phyloP scores from a whole-genome alignment of 1,140 invertebrate species.

The Lordiphosa mommai region DNA sequence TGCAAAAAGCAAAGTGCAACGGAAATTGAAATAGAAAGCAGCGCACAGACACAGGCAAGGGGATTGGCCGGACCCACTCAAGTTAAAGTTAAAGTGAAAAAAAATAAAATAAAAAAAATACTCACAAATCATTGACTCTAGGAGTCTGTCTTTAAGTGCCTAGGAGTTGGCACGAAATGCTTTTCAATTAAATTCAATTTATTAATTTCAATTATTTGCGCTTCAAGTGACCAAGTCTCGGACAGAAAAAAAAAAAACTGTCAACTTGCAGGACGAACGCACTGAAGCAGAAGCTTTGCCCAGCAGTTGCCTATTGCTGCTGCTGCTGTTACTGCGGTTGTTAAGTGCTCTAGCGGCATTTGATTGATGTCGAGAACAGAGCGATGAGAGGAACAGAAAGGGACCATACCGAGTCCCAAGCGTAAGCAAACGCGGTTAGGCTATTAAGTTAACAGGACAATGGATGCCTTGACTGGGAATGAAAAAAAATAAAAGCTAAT shows the following conservation, averaged over 20 bases:
- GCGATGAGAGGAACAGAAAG: constrained; percentile 4
- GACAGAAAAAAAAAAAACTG: constrained; percentile 26
- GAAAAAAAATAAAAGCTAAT: background rate
- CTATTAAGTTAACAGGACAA: constrained; percentile 21
- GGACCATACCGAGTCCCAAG: background rate
- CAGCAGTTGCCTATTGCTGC: background rate
- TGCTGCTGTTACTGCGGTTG: background rate
- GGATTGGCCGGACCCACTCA: background rate
- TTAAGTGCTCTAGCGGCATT: constrained; percentile 9
- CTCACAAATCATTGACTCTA: constrained; percentile 55
- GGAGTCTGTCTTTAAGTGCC: constrained; percentile 25
- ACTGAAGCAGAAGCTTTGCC: constrained; percentile 42
- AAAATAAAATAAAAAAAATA: background rate
- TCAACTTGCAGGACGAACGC: constrained; percentile 43
- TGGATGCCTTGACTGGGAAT: background rate
- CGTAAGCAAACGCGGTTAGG: constrained; percentile 17
- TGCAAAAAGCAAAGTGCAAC: constrained; percentile 48
- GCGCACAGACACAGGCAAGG: background rate
- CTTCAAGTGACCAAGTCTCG: constrained; percentile 52
- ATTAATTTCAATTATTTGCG: constrained; percentile 74
- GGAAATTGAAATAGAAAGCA: constrained; percentile 27
- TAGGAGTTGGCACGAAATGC: constrained; percentile 42
- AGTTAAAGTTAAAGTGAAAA: constrained; percentile 11
- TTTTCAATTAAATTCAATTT: constrained; percentile 76
- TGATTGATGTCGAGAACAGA: constrained; percentile 8